Conservation (phyloP, 1,140 invertebrate genomes). For the Druon quercuslanigerum region DNA sequence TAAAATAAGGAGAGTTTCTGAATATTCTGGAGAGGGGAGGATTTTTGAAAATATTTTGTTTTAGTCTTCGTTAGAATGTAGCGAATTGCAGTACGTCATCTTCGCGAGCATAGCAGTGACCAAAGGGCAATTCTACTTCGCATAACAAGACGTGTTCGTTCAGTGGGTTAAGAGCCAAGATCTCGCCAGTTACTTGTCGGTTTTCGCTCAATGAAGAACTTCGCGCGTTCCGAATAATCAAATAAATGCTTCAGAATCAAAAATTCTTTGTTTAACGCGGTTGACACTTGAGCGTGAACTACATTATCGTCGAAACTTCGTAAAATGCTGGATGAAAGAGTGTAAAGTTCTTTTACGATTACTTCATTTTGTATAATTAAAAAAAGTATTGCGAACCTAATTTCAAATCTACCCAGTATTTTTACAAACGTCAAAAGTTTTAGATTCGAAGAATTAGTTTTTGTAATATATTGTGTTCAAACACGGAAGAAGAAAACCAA, state of each 20-base stretch:
- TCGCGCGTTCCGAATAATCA: conserved; percentile 8
- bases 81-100: conserved; percentile 44
- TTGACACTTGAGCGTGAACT: not conserved
- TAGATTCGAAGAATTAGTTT: too few relatives aligned
- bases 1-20: too few relatives aligned
- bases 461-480: too few relatives aligned
- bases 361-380: not conserved
- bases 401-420: not conserved
- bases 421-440: too few relatives aligned
- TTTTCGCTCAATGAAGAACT: conserved; percentile 50
- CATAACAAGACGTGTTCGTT: conserved; percentile 61
- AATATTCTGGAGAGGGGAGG: not conserved
- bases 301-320: not conserved
- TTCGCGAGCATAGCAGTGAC: conserved; percentile 48
- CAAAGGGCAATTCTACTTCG: conserved; percentile 66
- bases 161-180: conserved; percentile 52
- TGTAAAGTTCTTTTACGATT: not conserved
- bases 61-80: not conserved
- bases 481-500: too few relatives aligned
- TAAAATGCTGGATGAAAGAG: not conserved
- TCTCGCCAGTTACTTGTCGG: conserved; percentile 59
- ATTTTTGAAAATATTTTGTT: conserved; percentile 14
- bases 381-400: not conserved
- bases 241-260: conserved; percentile 18
- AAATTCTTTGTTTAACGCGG: conserved; percentile 31